Percentiles rank a stretch among this genome's conserved stretches.
Evolutionary conservation across 2,888 invertebrate species (phyloP).

Genomic region (Schrankia costaestrigalis): DNA sequence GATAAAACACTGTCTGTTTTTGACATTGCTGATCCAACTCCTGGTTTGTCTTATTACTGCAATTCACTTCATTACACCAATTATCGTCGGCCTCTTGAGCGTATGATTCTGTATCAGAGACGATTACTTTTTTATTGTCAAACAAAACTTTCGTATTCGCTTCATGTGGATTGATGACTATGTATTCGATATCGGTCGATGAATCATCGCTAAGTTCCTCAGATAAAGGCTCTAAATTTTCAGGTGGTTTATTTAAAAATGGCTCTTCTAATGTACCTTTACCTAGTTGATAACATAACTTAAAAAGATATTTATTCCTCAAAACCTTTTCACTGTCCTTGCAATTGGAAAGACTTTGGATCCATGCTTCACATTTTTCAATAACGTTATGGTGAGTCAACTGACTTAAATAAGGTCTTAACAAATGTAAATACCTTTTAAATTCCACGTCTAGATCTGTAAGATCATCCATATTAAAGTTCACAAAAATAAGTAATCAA

Average conservation of each 20-base stretch:
- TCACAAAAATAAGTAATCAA: neutral
- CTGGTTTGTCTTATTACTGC: slow-evolving; percentile 13
- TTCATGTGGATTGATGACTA: slow-evolving; percentile 46
- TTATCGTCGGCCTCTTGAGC: slow-evolving; percentile 32
- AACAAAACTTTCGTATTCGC: slow-evolving; percentile 40
- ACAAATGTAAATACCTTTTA: slow-evolving; percentile 62
- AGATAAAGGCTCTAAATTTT: slow-evolving; percentile 37
- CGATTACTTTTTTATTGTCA: slow-evolving; percentile 30
- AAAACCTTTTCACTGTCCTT: slow-evolving; percentile 50
- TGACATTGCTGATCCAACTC: slow-evolving; percentile 6
- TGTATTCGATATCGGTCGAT: slow-evolving; percentile 51
- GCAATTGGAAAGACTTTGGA: slow-evolving; percentile 55
- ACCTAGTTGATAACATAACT: slow-evolving; percentile 63
- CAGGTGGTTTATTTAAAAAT: slow-evolving; percentile 50
- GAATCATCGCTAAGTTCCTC: slow-evolving; percentile 50
- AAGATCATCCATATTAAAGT: slow-evolving; percentile 44
- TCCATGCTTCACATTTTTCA: slow-evolving; percentile 62
- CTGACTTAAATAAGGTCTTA: slow-evolving; percentile 57
- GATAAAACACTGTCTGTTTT: slow-evolving; percentile 35
- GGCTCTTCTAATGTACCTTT: slow-evolving; percentile 58
- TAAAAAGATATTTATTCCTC: slow-evolving; percentile 63
- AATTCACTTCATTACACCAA: slow-evolving; percentile 23
- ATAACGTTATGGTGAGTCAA: slow-evolving; percentile 51
- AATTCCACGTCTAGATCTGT: slow-evolving; percentile 57
- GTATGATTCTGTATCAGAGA: slow-evolving; percentile 39